These are phyloP conservation scores for Spheniscus humboldti DNA, from an alignment of 2,797 vertebrate species.

Conservation along the genomic window DNA sequence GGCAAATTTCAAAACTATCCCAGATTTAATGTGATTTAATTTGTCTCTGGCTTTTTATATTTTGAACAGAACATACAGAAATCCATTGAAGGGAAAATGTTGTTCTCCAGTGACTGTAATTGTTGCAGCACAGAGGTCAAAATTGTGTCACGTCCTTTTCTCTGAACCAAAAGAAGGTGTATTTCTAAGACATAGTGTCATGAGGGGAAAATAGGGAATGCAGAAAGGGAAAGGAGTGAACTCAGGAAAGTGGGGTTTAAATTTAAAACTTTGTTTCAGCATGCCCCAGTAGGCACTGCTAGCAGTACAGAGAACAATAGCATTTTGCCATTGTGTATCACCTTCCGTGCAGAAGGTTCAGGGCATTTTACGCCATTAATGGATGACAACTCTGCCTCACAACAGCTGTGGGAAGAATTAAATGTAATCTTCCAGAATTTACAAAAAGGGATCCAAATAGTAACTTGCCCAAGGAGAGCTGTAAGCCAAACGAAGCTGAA, in stretches of 20 bases:
- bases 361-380: background rate
- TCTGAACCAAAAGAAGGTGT: background rate
- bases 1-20: conserved; percentile 49
- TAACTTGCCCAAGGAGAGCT: background rate
- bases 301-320: background rate
- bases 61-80: conserved; percentile 31
- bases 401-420: background rate
- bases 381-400: background rate
- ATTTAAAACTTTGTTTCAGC: background rate
- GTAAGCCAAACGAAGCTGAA: background rate
- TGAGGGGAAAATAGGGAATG: background rate
- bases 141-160: background rate
- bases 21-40: conserved; percentile 38
- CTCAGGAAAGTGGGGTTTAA: background rate
- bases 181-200: background rate
- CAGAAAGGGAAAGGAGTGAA: background rate
- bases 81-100: conserved; percentile 14
- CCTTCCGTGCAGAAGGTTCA: background rate
- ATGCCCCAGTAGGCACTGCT: background rate
- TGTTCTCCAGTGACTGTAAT: background rate
- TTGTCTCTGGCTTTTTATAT: conserved; percentile 24
- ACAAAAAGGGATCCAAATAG: background rate
- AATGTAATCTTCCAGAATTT: background rate
- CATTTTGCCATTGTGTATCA: background rate
- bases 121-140: background rate